Evolutionary conservation across 2,113 vertebrate genomes (phyloP).

Genomic region (Toxostoma redivivum): DNA sequence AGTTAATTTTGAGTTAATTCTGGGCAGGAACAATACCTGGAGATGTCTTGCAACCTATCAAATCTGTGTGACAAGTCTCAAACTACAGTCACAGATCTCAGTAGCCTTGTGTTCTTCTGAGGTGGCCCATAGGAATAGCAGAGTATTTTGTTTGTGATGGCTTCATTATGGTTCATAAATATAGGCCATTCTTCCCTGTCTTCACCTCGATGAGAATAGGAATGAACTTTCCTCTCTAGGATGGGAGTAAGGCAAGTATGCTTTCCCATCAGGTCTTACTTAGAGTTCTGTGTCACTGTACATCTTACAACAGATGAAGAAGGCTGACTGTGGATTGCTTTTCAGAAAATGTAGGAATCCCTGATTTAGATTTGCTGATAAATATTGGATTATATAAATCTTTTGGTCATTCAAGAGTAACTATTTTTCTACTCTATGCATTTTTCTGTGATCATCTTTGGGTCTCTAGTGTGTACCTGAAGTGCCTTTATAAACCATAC

Average conservation of each 20-base stretch:
- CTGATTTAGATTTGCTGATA: not conserved
- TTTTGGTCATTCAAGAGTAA: not conserved
- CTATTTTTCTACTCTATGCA: not conserved
- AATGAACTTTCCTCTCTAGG: not conserved
- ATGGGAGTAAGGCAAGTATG: not conserved
- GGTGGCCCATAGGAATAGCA: not conserved
- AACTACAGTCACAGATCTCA: not conserved
- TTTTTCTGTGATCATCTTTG: not conserved
- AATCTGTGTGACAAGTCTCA: not conserved
- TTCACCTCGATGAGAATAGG: not conserved
- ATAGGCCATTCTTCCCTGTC: not conserved
- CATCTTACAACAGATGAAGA: not conserved
- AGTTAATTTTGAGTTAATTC: not conserved
- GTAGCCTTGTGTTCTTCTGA: not conserved
- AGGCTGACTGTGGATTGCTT: not conserved
- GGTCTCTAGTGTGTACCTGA: not conserved
- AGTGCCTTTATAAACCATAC: not conserved
- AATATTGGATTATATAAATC: not conserved
- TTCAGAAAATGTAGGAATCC: not conserved
- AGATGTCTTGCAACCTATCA: fast-evolving
- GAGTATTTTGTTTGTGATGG: not conserved
- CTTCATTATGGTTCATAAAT: not conserved
- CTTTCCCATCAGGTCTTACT: not conserved
- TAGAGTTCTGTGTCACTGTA: not conserved
- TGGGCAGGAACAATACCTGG: not conserved